phyloP scores from a whole-genome alignment of 2,797 vertebrate genomes.

The Anableps anableps region DNA sequence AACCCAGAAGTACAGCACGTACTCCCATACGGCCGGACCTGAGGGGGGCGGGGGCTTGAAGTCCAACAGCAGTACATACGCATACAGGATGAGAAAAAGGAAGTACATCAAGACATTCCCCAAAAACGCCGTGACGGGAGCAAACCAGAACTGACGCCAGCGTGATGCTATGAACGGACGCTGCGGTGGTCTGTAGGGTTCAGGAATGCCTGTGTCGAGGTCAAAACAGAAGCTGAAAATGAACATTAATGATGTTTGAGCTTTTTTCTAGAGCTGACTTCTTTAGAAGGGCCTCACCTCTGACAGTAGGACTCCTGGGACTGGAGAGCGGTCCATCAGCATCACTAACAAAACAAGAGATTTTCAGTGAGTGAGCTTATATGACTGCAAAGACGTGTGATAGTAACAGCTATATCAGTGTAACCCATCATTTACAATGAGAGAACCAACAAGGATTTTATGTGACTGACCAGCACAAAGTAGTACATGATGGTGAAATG shows the following conservation, averaged over 20 bases:
- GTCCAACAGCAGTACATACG: slow-evolving; percentile 87
- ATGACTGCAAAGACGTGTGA: background rate
- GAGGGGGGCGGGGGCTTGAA: slow-evolving; percentile 69
- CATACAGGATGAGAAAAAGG: slow-evolving; percentile 89
- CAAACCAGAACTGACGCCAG: slow-evolving; percentile 91
- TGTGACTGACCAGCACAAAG: background rate
- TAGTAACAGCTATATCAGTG: background rate
- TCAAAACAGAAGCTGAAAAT: background rate
- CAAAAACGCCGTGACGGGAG: slow-evolving; percentile 88
- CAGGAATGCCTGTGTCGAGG: slow-evolving; percentile 35
- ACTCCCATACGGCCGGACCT: slow-evolving; percentile 77
- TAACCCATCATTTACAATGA: background rate
- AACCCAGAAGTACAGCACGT: slow-evolving; percentile 90
- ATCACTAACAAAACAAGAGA: slow-evolving; percentile 56
- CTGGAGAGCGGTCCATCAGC: slow-evolving; percentile 24
- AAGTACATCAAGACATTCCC: slow-evolving; percentile 93
- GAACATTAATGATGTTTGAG: background rate
- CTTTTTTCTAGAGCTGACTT: background rate
- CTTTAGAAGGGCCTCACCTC: slow-evolving; percentile 42
- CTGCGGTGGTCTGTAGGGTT: slow-evolving; percentile 27
- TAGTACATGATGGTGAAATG: background rate
- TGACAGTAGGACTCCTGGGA: slow-evolving; percentile 35
- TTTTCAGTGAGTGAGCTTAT: background rate
- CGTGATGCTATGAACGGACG: slow-evolving; percentile 76
- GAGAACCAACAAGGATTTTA: background rate